A percentile compares a stretch with the other conserved stretches of the same genome.
Evolutionary conservation across 1,140 invertebrate genomes (phyloP).

Genomic region (Ostrea edulis): DNA sequence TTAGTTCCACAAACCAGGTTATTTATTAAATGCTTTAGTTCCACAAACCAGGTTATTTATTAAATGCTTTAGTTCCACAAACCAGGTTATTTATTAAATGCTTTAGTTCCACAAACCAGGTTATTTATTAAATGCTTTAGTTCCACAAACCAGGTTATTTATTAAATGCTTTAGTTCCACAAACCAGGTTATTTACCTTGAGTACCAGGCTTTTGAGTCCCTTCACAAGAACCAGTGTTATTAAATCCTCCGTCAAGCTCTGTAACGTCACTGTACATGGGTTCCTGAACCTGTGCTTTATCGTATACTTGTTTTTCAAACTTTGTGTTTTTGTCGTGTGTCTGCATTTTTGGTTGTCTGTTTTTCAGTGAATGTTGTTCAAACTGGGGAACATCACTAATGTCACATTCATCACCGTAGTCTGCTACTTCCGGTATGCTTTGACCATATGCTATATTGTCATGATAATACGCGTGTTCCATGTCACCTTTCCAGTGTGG

Average conservation of each 20-base stretch:
- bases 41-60: too few species aligned
- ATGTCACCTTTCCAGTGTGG: not conserved
- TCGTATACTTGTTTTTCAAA: not conserved
- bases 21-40: too few species aligned
- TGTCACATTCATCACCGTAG: not conserved
- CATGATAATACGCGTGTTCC: not conserved
- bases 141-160: too few species aligned
- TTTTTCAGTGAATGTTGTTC: not conserved
- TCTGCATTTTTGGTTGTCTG: not conserved
- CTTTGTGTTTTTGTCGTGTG: not conserved
- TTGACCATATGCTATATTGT: not conserved
- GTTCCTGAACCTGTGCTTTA: not conserved
- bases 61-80: too few species aligned
- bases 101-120: too few species aligned
- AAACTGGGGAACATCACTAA: not conserved
- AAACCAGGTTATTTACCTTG: too few species aligned
- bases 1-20: too few species aligned
- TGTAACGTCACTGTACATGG: not conserved
- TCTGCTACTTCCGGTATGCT: slow-evolving; percentile 3
- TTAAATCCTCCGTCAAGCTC: not conserved
- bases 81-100: too few species aligned
- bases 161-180: too few species aligned
- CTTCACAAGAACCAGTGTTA: not conserved
- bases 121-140: too few species aligned
- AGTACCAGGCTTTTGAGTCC: too few species aligned